Conservation (phyloP, 2,888 invertebrate species). For the Adineta ricciae region DNA sequence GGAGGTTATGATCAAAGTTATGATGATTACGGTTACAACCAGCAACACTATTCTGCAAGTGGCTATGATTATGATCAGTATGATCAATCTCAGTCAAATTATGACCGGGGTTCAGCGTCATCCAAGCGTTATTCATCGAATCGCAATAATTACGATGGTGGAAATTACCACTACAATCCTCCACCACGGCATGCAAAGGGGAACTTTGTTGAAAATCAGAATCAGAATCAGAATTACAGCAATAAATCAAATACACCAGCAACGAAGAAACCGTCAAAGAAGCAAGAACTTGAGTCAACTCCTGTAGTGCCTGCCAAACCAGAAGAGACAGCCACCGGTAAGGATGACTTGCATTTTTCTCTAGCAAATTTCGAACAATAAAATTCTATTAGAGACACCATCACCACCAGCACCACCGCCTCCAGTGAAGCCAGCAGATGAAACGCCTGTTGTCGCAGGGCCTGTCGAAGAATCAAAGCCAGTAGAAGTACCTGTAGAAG, state of each 20-base stretch:
- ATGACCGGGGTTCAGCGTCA: not conserved
- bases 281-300: not conserved
- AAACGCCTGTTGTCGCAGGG: not conserved
- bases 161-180: not conserved
- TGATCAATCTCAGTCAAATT: not conserved
- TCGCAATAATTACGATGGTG: not conserved
- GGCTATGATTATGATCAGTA: not conserved
- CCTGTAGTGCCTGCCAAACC: not conserved
- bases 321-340: not conserved
- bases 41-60: not conserved
- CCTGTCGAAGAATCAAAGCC: not conserved
- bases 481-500: not conserved
- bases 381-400: no score
- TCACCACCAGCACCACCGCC: not conserved
- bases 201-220: not conserved
- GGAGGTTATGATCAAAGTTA: not conserved
- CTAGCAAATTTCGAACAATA: no score
- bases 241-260: not conserved
- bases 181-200: not conserved
- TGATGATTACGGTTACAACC: not conserved
- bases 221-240: not conserved
- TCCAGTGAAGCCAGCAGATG: not conserved
- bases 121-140: conserved; percentile 16
- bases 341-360: not conserved
- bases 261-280: not conserved